Percentiles rank a stretch among this genome's conserved stretches.
Evolutionary conservation across 2,113 vertebrate species (phyloP).

Genomic region (Baryphthengus martii): DNA sequence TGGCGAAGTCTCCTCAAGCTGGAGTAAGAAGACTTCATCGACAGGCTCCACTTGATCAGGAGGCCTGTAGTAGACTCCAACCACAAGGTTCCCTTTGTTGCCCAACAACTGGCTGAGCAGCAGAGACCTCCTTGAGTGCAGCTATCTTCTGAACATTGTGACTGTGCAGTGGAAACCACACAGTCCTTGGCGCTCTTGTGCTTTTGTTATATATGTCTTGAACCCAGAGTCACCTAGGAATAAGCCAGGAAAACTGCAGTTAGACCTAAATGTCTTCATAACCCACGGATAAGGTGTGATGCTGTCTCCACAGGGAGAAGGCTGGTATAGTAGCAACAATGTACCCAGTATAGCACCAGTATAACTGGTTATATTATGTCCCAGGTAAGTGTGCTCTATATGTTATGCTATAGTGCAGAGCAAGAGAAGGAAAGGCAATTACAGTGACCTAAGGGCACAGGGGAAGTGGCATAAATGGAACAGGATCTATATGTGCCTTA

Average conservation of each 20-base stretch:
- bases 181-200: neutral
- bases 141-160: neutral
- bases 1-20: too few species aligned
- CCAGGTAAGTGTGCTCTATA: accelerated
- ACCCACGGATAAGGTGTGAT: neutral
- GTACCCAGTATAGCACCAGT: neutral
- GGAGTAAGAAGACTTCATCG: too few species aligned
- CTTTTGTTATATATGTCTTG: neutral
- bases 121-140: neutral
- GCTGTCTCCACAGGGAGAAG: neutral
- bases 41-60: too few species aligned
- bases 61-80: too few species aligned
- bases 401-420: neutral
- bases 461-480: neutral
- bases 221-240: neutral
- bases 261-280: neutral
- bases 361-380: neutral
- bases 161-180: neutral
- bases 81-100: too few species aligned
- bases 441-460: neutral
- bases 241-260: neutral
- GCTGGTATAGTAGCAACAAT: neutral
- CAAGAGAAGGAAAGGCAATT: neutral
- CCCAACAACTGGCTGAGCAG: neutral
- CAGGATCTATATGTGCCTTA: neutral